A percentile compares a stretch with the other conserved stretches of the same genome.
These are phyloP conservation scores for Nudaria mundana DNA, from an alignment of 2,888 invertebrate genomes.

Conservation along the genomic window DNA sequence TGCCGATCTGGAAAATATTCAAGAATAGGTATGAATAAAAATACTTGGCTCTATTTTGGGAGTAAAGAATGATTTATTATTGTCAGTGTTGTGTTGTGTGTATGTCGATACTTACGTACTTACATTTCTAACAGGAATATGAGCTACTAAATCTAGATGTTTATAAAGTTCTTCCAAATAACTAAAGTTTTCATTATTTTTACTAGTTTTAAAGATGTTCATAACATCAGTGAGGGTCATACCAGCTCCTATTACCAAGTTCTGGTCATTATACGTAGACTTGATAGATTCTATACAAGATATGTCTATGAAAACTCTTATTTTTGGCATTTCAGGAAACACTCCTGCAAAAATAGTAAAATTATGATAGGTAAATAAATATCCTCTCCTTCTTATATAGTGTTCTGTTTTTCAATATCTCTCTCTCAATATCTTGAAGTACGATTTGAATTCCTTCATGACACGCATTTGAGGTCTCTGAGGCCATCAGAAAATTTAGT, in stretches of 20 bases:
- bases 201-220: constrained; percentile 59
- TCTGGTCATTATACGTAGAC: constrained; percentile 48
- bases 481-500: too few relatives aligned
- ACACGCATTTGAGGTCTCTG: too few relatives aligned
- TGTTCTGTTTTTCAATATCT: too few relatives aligned
- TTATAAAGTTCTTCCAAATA: constrained; percentile 81
- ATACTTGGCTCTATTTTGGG: too few relatives aligned
- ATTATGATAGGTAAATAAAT: too few relatives aligned
- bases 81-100: too few relatives aligned
- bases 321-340: constrained; percentile 60
- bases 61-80: too few relatives aligned
- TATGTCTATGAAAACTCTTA: constrained; percentile 82
- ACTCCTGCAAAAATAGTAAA: constrained; percentile 55
- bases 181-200: constrained; percentile 71
- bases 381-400: too few relatives aligned
- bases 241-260: constrained; percentile 81
- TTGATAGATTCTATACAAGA: constrained; percentile 78
- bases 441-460: too few relatives aligned
- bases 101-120: constrained; percentile 42
- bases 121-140: constrained; percentile 87
- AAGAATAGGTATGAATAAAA: too few relatives aligned
- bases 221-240: constrained; percentile 80
- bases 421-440: too few relatives aligned
- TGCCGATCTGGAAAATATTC: constrained; percentile 82
- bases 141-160: constrained; percentile 86